Conservation (phyloP, 2,888 invertebrate species). For the Anarsia innoxiella region DNA sequence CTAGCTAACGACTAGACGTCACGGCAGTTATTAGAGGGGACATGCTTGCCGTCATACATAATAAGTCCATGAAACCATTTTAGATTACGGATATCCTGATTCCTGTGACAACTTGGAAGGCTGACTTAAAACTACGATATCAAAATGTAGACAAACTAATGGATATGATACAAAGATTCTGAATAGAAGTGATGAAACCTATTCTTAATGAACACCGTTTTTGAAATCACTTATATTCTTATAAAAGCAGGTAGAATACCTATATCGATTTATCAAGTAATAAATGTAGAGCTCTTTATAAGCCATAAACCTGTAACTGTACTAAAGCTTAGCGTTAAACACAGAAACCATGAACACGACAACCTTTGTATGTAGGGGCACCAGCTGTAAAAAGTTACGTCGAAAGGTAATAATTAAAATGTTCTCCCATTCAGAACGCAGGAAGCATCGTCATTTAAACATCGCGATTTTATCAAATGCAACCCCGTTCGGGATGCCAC, state of each 20-base stretch:
- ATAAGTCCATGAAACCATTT: constrained; percentile 32
- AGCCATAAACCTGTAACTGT: neutral
- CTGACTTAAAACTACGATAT: too few species aligned
- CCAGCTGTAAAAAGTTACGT: too few species aligned
- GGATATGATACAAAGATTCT: too few species aligned
- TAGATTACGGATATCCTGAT: constrained; percentile 48
- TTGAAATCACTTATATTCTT: too few species aligned
- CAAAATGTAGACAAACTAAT: too few species aligned
- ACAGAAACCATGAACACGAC: neutral
- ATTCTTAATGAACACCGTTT: too few species aligned
- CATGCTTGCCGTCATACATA: constrained; percentile 32
- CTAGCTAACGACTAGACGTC: constrained; percentile 47
- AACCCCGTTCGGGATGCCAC: constrained; percentile 26
- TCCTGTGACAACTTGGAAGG: too few species aligned
- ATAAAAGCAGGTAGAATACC: too few species aligned
- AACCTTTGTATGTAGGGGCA: constrained; percentile 1
- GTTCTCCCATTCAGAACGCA: constrained; percentile 45
- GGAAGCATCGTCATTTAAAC: constrained; percentile 31
- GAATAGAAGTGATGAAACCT: too few species aligned
- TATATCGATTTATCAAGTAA: too few species aligned
- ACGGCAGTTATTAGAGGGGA: constrained; percentile 40
- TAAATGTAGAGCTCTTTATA: too few species aligned
- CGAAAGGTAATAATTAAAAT: constrained; percentile 9
- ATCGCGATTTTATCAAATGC: constrained; percentile 52
- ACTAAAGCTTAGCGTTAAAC: neutral